Percentiles rank a stretch among this genome's conserved stretches.
phyloP scores from a whole-genome alignment of 2,797 vertebrate species.

The Adrianichthys oophorus region DNA sequence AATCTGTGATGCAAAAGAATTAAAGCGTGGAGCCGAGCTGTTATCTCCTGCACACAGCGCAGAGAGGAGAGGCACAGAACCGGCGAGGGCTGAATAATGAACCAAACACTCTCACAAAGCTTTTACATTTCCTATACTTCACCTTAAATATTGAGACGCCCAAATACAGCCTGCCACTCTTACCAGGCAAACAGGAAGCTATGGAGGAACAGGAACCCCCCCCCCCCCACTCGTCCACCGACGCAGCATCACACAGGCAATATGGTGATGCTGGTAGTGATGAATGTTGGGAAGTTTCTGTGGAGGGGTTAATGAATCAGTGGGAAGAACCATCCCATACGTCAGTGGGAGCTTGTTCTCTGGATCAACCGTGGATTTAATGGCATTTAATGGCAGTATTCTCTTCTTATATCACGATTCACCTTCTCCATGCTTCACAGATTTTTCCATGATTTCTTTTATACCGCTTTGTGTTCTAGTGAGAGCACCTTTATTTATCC shows the following conservation, averaged over 20 bases:
- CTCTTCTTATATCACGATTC: too few relatives aligned
- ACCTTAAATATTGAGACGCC: constrained; percentile 70
- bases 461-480: too few relatives aligned
- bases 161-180: constrained; percentile 32
- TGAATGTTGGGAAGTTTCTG: constrained; percentile 41
- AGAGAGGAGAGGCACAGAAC: constrained; percentile 52
- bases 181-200: constrained; percentile 35
- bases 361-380: neutral
- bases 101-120: constrained; percentile 65
- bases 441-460: too few relatives aligned
- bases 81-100: constrained; percentile 73
- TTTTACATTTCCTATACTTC: constrained; percentile 61
- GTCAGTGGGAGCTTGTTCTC: constrained; percentile 5
- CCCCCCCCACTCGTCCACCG: constrained; percentile 21
- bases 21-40: constrained; percentile 64
- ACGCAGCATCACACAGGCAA: constrained; percentile 35
- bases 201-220: constrained; percentile 19
- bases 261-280: constrained; percentile 49
- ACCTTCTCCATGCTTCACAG: too few relatives aligned
- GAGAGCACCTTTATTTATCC: too few relatives aligned
- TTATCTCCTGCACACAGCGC: constrained; percentile 65
- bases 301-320: constrained; percentile 14
- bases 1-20: constrained; percentile 75
- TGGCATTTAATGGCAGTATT: constrained; percentile 31
- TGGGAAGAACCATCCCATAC: neutral